phyloP scores from a whole-genome alignment of 1,140 invertebrate genomes.

The Zaprionus lachaisei region DNA sequence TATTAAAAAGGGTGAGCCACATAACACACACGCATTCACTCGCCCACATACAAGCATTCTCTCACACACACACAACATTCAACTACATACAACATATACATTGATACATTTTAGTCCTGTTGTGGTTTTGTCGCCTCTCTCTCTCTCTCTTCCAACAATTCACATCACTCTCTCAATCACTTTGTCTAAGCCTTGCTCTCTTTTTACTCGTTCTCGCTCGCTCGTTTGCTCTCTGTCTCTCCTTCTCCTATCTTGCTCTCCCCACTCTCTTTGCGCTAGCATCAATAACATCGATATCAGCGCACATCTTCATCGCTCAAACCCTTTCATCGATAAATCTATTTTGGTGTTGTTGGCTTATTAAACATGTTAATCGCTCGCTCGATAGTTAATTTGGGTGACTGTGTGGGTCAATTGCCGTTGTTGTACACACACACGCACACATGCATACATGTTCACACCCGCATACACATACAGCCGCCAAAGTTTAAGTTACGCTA shows the following conservation, averaged over 20 bases:
- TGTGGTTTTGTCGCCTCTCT: slow-evolving; percentile 46
- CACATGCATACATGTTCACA: slow-evolving; percentile 16
- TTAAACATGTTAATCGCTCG: slow-evolving; percentile 68
- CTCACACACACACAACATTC: slow-evolving; percentile 3
- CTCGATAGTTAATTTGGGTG: slow-evolving; percentile 33
- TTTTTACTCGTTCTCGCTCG: slow-evolving; percentile 19
- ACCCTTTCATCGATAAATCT: slow-evolving; percentile 47
- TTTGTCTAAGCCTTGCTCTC: slow-evolving; percentile 40
- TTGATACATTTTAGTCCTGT: slow-evolving; percentile 45
- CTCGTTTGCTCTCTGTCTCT: slow-evolving; percentile 3
- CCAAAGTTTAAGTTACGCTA: slow-evolving; percentile 46
- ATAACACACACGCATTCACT: slow-evolving; percentile 29
- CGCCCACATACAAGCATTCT: slow-evolving; percentile 16
- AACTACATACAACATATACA: slow-evolving; percentile 16
- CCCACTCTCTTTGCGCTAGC: slow-evolving; percentile 30
- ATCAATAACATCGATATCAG: slow-evolving; percentile 33
- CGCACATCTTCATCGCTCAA: slow-evolving; percentile 39
- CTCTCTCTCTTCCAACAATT: slow-evolving; percentile 2
- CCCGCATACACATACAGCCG: slow-evolving; percentile 50
- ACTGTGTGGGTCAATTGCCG: slow-evolving; percentile 54
- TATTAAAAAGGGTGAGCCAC: slow-evolving; percentile 80
- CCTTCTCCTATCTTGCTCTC: slow-evolving; percentile 17
- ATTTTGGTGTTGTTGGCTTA: slow-evolving; percentile 72
- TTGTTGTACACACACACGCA: slow-evolving; percentile 35
- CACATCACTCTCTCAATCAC: slow-evolving; percentile 22